Base-by-base conservation (phyloP, 2,113 vertebrate genomes). In the Henicopernis longicauda region DNA sequence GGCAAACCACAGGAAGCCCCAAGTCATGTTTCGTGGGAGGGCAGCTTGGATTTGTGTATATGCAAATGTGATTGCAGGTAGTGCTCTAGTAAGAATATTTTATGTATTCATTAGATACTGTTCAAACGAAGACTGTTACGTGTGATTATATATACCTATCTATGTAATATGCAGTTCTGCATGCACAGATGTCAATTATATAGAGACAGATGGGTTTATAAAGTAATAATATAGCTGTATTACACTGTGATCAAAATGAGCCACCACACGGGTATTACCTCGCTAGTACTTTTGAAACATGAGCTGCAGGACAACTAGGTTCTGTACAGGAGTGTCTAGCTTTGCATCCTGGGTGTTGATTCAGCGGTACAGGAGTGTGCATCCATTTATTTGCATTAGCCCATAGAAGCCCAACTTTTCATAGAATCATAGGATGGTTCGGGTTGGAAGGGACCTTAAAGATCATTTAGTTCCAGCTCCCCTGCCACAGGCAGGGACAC, bases 341-440 rank as follows among this genome's bases (percentile, higher is more conserved):
- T 88, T 49, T 26, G 44, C 36, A 23, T 67, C 38, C 65, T 0
- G 0, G 26, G 14, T 40, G 63, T 62, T 0, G 0, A 11, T 47
- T 66, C 55, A 2, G 15, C 8, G 15, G 63, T 12, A 8, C 40
- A 23, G 85, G 62, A 65, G 45, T 2, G 22, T 19, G 20, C 50
- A 50, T 42, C 86, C n/a, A 45, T 71, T 66, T 86, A n/a, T 92
- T 95, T 62, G 55, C 23, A 2, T 59, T n/a, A 89, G 76, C 69
- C 45, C 23, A 8, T 0, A 13, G 61, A 78, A 91, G n/a, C 61
- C 59, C 80, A 62, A 1, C 42, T 18, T 54, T 54, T 54, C 27
- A 54, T 29, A 6, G 52, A 54, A 54, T 29, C 52, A 54, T 31
- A 54, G 52, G 29, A 54, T 54, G 27, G 16, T 54, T 54, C 4